A percentile compares a stretch with the other conserved stretches of the same genome.
These are phyloP conservation scores for Ceratoteleas bidentatus DNA, from an alignment of 1,140 invertebrate species.

Conservation along the genomic window DNA sequence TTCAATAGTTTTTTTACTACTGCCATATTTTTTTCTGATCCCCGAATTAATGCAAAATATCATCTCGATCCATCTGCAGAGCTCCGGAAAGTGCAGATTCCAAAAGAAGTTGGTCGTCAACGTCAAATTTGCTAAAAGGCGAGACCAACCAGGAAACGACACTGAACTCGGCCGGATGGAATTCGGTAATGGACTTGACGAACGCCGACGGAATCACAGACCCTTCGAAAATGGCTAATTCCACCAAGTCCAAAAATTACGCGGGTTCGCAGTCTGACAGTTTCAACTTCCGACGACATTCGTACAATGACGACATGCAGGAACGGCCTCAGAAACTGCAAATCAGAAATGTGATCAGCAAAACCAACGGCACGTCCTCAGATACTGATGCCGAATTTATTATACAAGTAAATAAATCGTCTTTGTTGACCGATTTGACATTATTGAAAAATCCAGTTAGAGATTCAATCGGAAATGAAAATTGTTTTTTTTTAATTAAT, in stretches of 20 bases:
- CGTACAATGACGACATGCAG: slow-evolving; percentile 64
- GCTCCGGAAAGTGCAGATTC: slow-evolving; percentile 66
- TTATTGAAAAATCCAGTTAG: too few relatives aligned
- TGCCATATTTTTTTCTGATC: too few relatives aligned
- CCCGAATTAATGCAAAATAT: too few relatives aligned
- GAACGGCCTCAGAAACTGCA: slow-evolving; percentile 74
- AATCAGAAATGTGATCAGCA: slow-evolving; percentile 77
- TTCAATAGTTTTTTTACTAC: too few relatives aligned
- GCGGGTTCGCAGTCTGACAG: slow-evolving; percentile 69
- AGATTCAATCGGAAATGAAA: too few relatives aligned
- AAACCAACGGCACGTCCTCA: slow-evolving; percentile 71
- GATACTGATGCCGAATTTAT: slow-evolving; percentile 78
- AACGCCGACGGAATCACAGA: slow-evolving; percentile 27
- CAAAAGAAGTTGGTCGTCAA: slow-evolving; percentile 82
- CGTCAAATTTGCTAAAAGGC: slow-evolving; percentile 81
- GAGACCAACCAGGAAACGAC: slow-evolving; percentile 64
- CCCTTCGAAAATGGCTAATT: slow-evolving; percentile 11
- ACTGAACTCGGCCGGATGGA: slow-evolving; percentile 66
- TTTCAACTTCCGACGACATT: slow-evolving; percentile 68
- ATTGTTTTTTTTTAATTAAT: too few relatives aligned
- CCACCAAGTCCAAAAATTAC: slow-evolving; percentile 65
- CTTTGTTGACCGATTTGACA: too few relatives aligned
- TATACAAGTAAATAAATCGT: slow-evolving; percentile 72
- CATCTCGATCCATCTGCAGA: slow-evolving; percentile 29
- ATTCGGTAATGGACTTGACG: slow-evolving; percentile 70